A percentile compares a stretch with the other conserved stretches of the same genome.
phyloP scores from a whole-genome alignment of 2,113 vertebrate genomes.

The Ahaetulla prasina region DNA sequence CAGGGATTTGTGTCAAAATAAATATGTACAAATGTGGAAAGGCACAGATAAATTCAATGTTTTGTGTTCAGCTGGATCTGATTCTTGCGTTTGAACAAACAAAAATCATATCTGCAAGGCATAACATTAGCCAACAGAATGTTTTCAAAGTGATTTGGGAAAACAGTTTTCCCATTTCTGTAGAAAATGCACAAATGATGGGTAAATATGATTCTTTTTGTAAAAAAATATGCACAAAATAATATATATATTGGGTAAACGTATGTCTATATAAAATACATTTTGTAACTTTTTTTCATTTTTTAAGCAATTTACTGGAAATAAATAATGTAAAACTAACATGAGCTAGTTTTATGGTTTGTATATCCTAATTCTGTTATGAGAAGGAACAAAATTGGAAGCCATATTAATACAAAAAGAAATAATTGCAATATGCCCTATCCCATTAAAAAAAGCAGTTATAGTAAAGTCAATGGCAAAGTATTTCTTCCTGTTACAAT shows the following conservation, averaged over 20 bases:
- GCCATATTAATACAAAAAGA: not conserved
- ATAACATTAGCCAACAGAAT: not conserved
- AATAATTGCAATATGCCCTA: not conserved
- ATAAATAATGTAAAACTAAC: not conserved
- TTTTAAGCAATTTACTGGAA: not conserved
- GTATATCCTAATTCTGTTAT: not conserved
- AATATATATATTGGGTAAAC: not conserved
- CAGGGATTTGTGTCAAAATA: slow-evolving; percentile 11
- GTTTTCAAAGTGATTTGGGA: not conserved
- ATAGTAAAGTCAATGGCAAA: not conserved
- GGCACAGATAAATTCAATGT: not conserved
- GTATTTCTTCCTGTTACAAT: not conserved
- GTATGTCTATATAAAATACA: not conserved
- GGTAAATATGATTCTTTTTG: not conserved
- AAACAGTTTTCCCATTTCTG: not conserved
- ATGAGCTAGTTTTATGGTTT: not conserved
- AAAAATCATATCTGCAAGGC: not conserved
- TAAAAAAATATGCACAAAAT: not conserved
- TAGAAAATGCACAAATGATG: not conserved
- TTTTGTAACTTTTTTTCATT: not conserved
- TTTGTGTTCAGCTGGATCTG: not conserved
- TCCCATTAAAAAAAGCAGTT: not conserved
- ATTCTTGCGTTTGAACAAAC: not conserved
- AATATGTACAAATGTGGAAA: slow-evolving; percentile 20
- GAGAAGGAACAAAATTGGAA: not conserved